Evolutionary conservation across 2,888 invertebrate genomes (phyloP).

Genomic region (Venustoraphidia nigricollis): DNA sequence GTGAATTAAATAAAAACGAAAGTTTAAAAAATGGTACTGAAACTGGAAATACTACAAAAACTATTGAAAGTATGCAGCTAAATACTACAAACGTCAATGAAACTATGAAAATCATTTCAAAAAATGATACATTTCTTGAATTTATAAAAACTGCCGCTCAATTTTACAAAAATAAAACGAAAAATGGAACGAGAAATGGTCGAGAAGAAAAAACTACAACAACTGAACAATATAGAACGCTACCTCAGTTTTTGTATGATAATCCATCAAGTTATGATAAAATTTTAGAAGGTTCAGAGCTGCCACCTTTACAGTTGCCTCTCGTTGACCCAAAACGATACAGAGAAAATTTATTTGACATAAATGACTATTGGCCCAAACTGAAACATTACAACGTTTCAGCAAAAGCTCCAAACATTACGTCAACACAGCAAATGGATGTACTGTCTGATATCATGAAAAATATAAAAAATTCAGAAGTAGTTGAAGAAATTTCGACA

Average conservation of each 20-base stretch:
- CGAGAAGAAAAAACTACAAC: too few species aligned
- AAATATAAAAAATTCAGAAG: slow-evolving; percentile 25
- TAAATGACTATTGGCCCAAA: slow-evolving; percentile 6
- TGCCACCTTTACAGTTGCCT: slow-evolving; percentile 1
- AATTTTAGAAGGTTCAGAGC: slow-evolving; percentile 1
- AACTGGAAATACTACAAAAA: background rate
- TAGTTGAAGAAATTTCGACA: background rate
- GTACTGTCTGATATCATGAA: slow-evolving; percentile 33
- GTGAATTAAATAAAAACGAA: background rate
- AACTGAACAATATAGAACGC: too few species aligned
- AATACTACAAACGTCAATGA: background rate
- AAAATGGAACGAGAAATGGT: too few species aligned
- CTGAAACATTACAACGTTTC: background rate
- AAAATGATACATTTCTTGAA: too few species aligned
- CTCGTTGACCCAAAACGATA: background rate
- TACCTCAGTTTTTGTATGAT: too few species aligned
- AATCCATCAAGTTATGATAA: too few species aligned
- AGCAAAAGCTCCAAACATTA: slow-evolving; percentile 19
- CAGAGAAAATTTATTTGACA: slow-evolving; percentile 7
- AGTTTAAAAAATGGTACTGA: background rate
- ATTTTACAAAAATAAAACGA: too few species aligned
- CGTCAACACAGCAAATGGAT: slow-evolving; percentile 27
- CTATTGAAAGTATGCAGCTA: background rate
- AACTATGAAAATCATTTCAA: background rate
- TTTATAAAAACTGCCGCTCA: too few species aligned